Conservation (phyloP, 2,113 vertebrate genomes). For the Thalassoma bifasciatum region DNA sequence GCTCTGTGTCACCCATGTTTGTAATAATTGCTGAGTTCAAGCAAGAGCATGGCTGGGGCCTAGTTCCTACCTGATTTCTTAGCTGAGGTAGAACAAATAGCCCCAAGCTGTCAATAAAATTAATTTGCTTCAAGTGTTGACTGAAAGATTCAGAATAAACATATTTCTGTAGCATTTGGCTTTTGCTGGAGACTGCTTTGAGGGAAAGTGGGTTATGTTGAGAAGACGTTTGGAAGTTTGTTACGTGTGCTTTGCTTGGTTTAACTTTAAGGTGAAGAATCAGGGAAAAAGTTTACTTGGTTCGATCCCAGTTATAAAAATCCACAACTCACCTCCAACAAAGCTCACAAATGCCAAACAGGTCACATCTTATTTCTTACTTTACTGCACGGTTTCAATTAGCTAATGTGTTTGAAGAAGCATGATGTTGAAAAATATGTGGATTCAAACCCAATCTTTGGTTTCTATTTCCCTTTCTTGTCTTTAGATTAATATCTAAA, state of each 20-base stretch:
- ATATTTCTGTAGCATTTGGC: conserved; percentile 28
- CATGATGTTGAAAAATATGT: not conserved
- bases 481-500: not conserved
- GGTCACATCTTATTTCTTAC: not conserved
- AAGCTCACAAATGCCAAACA: not conserved
- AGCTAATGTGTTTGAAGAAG: not conserved
- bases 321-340: too few species aligned
- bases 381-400: not conserved
- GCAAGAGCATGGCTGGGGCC: conserved; percentile 52
- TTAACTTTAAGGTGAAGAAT: too few species aligned
- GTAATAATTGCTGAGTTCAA: conserved; percentile 77
- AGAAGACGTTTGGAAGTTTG: conserved; percentile 24
- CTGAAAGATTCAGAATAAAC: conserved; percentile 46
- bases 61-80: conserved; percentile 65
- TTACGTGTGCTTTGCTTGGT: too few species aligned
- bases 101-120: conserved; percentile 55
- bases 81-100: conserved; percentile 64
- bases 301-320: too few species aligned
- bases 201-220: conserved; percentile 41
- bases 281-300: too few species aligned
- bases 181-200: conserved; percentile 19
- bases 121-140: conserved; percentile 28
- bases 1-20: conserved; percentile 68
- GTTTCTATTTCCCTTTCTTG: not conserved
- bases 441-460: too few species aligned